Percentiles rank a stretch among this genome's conserved stretches.
Conservation (phyloP, 1,140 invertebrate species). For the Coboldia fuscipes region DNA sequence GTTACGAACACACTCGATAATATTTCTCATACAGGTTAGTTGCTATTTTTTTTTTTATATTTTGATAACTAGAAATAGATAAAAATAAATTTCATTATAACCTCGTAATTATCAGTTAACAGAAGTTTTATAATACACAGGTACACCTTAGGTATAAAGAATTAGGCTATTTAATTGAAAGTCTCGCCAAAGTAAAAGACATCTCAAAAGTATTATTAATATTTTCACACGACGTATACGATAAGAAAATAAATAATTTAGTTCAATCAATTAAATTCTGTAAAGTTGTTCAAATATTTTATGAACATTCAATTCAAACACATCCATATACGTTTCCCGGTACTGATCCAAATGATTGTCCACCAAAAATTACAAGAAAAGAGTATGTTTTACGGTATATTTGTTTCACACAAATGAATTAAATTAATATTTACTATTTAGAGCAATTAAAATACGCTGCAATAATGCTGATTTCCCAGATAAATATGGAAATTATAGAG, state of each 20-base stretch:
- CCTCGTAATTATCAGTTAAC: background rate
- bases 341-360: conserved; percentile 82
- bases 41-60: no score
- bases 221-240: conserved; percentile 89
- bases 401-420: no score
- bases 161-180: conserved; percentile 77
- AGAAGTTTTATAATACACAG: conserved; percentile 23
- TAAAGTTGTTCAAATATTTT: conserved; percentile 66
- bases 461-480: conserved; percentile 82
- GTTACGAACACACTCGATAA: conserved; percentile 44
- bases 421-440: conserved; percentile 21
- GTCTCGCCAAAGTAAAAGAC: conserved; percentile 64
- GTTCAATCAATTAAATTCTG: conserved; percentile 76
- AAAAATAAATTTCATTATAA: no score
- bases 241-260: conserved; percentile 77
- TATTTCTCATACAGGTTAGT: conserved; percentile 60
- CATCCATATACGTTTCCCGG: conserved; percentile 84
- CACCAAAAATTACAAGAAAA: conserved; percentile 68
- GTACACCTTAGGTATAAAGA: conserved; percentile 88
- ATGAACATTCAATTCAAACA: conserved; percentile 87
- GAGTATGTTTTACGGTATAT: no score
- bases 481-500: conserved; percentile 90
- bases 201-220: conserved; percentile 78
- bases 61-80: no score
- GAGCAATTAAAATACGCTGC: conserved; percentile 64